Conservation (phyloP, 2,113 vertebrate species). For the Zosterops hypoxanthus region DNA sequence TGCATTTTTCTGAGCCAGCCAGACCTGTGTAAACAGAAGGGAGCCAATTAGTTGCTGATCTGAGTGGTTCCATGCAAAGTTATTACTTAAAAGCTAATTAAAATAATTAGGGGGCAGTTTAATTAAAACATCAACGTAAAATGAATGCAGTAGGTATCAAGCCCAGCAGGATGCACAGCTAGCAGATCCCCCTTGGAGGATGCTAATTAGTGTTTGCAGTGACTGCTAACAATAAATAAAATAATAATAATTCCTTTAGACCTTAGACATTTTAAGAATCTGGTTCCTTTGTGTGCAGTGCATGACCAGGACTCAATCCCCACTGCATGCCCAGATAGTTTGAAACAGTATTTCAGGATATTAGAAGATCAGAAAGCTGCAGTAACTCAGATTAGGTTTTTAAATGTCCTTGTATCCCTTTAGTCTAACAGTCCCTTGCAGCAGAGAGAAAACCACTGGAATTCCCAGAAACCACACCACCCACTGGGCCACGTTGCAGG, state of each 20-base stretch:
- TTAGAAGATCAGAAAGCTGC: not conserved
- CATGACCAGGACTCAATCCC: not conserved
- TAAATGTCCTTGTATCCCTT: not conserved
- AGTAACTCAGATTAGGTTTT: not conserved
- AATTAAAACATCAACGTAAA: conserved; percentile 52
- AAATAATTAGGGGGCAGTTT: conserved; percentile 47
- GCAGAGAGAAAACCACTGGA: not conserved
- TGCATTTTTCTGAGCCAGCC: not conserved
- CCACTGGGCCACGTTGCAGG: not conserved
- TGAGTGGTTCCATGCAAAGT: not conserved
- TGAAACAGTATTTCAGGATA: not conserved
- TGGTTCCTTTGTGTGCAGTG: not conserved
- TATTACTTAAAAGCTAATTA: conserved; percentile 43
- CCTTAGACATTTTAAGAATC: not conserved
- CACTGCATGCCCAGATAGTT: not conserved
- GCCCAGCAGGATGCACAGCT: not conserved
- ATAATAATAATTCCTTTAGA: not conserved
- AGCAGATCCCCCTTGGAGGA: not conserved
- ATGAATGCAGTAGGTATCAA: not conserved
- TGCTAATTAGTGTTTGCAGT: conserved; percentile 28
- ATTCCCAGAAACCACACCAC: not conserved
- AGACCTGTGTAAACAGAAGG: not conserved
- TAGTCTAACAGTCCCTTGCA: not conserved
- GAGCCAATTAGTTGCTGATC: not conserved
- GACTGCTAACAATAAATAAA: conserved; percentile 43